Evolutionary conservation across 1,140 invertebrate species (phyloP).

Genomic region (Megathymus violae): DNA sequence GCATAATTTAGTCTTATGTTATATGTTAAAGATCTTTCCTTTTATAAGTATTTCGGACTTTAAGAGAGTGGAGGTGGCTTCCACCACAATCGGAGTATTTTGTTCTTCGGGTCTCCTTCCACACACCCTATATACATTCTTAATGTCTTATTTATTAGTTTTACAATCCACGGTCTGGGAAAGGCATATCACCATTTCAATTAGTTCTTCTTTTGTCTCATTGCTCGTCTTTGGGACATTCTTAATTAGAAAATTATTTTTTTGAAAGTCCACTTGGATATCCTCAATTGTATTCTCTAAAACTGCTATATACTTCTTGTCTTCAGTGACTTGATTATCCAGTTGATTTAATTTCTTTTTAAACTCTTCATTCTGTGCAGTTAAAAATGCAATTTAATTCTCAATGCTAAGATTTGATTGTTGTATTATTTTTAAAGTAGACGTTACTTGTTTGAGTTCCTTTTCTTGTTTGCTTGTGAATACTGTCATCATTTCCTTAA

Average conservation of each 20-base stretch:
- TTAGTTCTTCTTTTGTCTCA: slow-evolving; percentile 10
- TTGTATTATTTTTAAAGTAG: slow-evolving; percentile 20
- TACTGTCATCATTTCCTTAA: no score
- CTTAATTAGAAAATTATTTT: slow-evolving; percentile 16
- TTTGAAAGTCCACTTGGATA: background rate
- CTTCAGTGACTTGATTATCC: background rate
- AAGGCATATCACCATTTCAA: slow-evolving; percentile 8
- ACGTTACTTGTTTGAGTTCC: slow-evolving; percentile 8
- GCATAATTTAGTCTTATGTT: slow-evolving; percentile 18
- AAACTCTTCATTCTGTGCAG: slow-evolving; percentile 7
- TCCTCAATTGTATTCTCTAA: background rate
- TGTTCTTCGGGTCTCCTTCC: slow-evolving; percentile 15
- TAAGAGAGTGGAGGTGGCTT: no score
- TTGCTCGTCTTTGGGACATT: slow-evolving; percentile 9
- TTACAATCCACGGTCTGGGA: no score
- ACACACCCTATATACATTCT: slow-evolving; percentile 41
- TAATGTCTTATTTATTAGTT: slow-evolving; percentile 36
- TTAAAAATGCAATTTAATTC: slow-evolving; percentile 3
- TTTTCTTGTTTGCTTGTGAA: no score
- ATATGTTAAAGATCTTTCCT: slow-evolving; percentile 10
- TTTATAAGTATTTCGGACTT: background rate
- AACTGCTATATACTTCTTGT: background rate
- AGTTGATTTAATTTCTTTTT: slow-evolving; percentile 8
- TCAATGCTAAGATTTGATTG: slow-evolving; percentile 27
- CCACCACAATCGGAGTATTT: no score